Percentiles rank a stretch among this genome's conserved stretches.
These are phyloP conservation scores for Hirtodrosophila alboralis DNA, from an alignment of 2,888 invertebrate genomes.

Conservation along the genomic window DNA sequence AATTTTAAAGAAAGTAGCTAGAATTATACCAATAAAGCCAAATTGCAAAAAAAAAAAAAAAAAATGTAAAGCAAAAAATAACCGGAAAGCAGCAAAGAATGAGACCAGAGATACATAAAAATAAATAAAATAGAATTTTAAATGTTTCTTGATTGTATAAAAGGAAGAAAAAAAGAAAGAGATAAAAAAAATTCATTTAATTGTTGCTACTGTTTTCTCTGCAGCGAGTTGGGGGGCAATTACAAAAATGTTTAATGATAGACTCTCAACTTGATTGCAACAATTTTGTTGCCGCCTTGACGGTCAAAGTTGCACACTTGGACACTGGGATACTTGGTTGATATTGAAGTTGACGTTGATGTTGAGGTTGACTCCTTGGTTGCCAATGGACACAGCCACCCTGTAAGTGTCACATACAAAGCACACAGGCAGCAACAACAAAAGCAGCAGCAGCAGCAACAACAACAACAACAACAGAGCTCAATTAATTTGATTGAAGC, in stretches of 20 bases:
- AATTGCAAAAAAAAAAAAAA: too few relatives aligned
- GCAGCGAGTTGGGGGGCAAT: slow-evolving; percentile 39
- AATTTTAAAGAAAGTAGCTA: too few relatives aligned
- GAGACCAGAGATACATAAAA: too few relatives aligned
- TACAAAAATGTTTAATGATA: slow-evolving; percentile 65
- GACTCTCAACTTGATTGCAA: slow-evolving; percentile 53
- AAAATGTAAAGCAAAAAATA: too few relatives aligned
- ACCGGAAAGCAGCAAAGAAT: too few relatives aligned
- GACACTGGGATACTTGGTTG: too few relatives aligned
- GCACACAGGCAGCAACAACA: slow-evolving; percentile 17
- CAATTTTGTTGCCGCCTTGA: slow-evolving; percentile 39
- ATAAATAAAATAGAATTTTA: slow-evolving; percentile 5
- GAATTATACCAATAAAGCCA: too few relatives aligned
- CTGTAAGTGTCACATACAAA: slow-evolving; percentile 55
- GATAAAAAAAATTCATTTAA: too few relatives aligned
- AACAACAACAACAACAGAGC: slow-evolving; percentile 32
- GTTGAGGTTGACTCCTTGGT: not conserved
- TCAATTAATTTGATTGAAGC: slow-evolving; percentile 84
- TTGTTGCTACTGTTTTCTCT: slow-evolving; percentile 37
- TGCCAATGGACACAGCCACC: slow-evolving; percentile 31
- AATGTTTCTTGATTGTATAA: not conserved
- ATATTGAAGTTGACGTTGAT: too few relatives aligned
- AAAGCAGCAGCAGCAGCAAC: slow-evolving; percentile 15
- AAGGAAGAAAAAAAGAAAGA: too few relatives aligned
- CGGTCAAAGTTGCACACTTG: too few relatives aligned